These are phyloP conservation scores for Blastobasis lacticolella DNA, from an alignment of 2,888 invertebrate genomes.

Conservation along the genomic window DNA sequence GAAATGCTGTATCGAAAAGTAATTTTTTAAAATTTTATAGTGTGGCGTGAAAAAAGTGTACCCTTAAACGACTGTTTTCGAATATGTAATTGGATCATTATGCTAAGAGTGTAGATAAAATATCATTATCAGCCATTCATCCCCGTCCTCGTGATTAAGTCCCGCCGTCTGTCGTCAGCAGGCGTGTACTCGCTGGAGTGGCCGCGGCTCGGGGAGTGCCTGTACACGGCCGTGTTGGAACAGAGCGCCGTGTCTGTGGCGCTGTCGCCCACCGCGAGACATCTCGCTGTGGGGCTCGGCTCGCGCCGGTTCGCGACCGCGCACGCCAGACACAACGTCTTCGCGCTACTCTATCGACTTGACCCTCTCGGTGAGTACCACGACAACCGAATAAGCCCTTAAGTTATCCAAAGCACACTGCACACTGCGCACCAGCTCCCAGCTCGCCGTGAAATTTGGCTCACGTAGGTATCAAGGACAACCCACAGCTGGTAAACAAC, in stretches of 20 bases:
- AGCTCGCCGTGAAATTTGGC: background rate
- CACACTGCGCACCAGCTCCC: background rate
- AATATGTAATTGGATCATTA: too few relatives aligned
- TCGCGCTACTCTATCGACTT: conserved; percentile 60
- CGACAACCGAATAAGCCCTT: background rate
- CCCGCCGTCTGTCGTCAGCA: conserved; percentile 23
- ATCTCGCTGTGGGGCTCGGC: conserved; percentile 86
- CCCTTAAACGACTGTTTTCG: too few relatives aligned
- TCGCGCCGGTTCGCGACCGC: conserved; percentile 76
- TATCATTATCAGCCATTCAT: too few relatives aligned
- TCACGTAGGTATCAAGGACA: too few relatives aligned
- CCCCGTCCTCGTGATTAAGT: background rate
- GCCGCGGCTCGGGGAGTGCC: conserved; percentile 82
- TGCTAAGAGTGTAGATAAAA: too few relatives aligned
- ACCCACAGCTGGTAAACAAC: too few relatives aligned
- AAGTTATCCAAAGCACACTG: too few relatives aligned
- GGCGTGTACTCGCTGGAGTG: conserved; percentile 87
- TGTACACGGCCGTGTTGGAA: conserved; percentile 84
- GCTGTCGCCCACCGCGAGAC: conserved; percentile 85
- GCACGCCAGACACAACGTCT: conserved; percentile 63
- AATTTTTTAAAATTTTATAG: too few relatives aligned
- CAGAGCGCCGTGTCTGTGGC: conserved; percentile 89
- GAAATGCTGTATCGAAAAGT: too few relatives aligned
- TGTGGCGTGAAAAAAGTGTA: too few relatives aligned
- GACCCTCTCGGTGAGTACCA: conserved; percentile 41